These are phyloP conservation scores for Luperina nickerlii DNA, from an alignment of 2,888 invertebrate species.

Conservation along the genomic window DNA sequence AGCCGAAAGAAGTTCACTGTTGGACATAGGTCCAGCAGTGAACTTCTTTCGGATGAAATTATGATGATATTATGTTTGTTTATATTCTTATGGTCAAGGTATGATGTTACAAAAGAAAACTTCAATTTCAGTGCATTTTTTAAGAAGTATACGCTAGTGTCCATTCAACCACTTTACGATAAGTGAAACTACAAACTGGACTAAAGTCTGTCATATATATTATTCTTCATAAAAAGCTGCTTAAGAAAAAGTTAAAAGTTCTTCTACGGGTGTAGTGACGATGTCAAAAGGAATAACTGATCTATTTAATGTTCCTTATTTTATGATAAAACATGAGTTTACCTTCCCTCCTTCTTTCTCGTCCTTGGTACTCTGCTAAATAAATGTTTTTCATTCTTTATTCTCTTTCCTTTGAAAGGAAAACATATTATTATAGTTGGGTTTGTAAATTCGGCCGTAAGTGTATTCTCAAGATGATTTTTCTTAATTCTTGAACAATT, in stretches of 20 bases:
- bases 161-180: conserved; percentile 12
- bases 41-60: too few species aligned
- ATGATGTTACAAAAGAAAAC: neutral
- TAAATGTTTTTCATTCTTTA: neutral
- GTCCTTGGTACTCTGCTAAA: too few species aligned
- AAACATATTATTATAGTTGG: too few species aligned
- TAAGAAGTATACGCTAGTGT: neutral
- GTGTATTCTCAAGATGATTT: neutral
- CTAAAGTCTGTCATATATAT: conserved; percentile 14
- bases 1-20: too few species aligned
- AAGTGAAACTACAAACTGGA: conserved; percentile 12
- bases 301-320: conserved; percentile 4
- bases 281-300: neutral
- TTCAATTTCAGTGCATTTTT: neutral
- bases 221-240: neutral
- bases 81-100: neutral
- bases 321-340: conserved; percentile 1
- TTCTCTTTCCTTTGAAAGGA: neutral
- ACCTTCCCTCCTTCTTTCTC: neutral
- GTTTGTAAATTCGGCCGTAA: neutral
- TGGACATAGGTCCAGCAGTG: too few species aligned
- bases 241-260: neutral
- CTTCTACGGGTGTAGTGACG: neutral
- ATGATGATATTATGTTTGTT: neutral
- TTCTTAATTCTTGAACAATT: neutral